phyloP scores from a whole-genome alignment of 2,888 invertebrate species.

The Ochropleura plecta region DNA sequence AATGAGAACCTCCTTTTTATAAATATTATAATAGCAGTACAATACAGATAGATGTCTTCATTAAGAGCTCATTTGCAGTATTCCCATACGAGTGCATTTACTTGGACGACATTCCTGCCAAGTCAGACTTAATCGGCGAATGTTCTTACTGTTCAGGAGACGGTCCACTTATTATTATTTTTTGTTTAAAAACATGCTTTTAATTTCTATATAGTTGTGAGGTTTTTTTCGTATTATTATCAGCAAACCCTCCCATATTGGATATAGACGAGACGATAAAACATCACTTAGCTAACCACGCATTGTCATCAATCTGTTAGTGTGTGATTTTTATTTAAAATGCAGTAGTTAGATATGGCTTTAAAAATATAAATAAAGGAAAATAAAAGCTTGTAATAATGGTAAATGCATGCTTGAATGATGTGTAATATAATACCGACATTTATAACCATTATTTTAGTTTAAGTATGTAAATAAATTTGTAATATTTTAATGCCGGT shows the following conservation, averaged over 20 bases:
- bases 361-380: too few species aligned
- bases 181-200: background rate
- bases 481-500: background rate
- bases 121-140: slow-evolving; percentile 40
- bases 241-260: too few species aligned
- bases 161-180: slow-evolving; percentile 13
- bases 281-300: too few species aligned
- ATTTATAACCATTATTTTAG: too few species aligned
- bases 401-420: background rate
- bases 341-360: too few species aligned
- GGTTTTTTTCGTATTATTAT: too few species aligned
- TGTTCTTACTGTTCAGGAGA: slow-evolving; percentile 23
- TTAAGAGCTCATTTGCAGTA: slow-evolving; percentile 63
- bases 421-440: background rate
- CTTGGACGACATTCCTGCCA: slow-evolving; percentile 60
- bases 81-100: slow-evolving; percentile 53
- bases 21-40: slow-evolving; percentile 58
- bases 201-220: too few species aligned
- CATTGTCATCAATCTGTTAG: too few species aligned
- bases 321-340: too few species aligned
- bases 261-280: too few species aligned
- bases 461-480: background rate
- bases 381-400: background rate
- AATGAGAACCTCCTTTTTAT: slow-evolving; percentile 46
- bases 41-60: slow-evolving; percentile 67